Evolutionary conservation across 37 sponge, comb jelly and placozoan genomes (phyloP).

Genomic region (Ianthella basta): DNA sequence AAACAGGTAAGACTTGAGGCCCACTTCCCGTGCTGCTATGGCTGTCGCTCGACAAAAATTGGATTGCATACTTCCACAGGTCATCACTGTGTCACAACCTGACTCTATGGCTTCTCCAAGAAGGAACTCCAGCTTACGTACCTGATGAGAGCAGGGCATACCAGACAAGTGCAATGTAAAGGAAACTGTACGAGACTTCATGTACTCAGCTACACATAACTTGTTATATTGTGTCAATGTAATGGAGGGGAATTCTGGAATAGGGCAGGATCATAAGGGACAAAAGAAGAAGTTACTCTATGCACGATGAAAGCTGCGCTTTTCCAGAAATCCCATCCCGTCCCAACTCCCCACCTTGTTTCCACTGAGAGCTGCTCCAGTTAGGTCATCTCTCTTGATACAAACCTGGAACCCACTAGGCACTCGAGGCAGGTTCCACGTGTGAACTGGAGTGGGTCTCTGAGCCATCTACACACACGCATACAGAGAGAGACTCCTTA

Average conservation of each 20-base stretch:
- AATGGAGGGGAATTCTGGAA: too few relatives aligned
- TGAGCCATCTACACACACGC: conserved; percentile 50
- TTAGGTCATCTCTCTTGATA: conserved; percentile 83
- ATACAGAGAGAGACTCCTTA: too few relatives aligned
- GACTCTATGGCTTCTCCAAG: conserved; percentile 75
- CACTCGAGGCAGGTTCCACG: conserved; percentile 68
- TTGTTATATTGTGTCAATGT: not conserved
- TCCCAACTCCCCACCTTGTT: conserved; percentile 69
- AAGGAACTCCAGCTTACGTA: conserved; percentile 87
- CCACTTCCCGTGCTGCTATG: conserved; percentile 78
- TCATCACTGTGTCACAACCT: conserved; percentile 70
- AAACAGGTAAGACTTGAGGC: conserved; percentile 80
- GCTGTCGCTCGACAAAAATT: conserved; percentile 86
- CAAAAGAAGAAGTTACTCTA: too few relatives aligned
- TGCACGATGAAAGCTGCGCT: too few relatives aligned
- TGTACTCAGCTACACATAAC: too few relatives aligned
- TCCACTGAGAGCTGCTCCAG: conserved; percentile 68
- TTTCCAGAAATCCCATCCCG: too few relatives aligned
- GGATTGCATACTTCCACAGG: conserved; percentile 81
- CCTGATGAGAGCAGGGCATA: conserved; percentile 16
- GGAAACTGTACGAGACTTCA: too few relatives aligned
- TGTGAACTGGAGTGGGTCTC: conserved; percentile 72
- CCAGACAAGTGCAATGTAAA: not conserved
- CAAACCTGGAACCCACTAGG: conserved; percentile 60
- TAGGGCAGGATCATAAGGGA: too few relatives aligned